Conservation (phyloP, 2,797 vertebrate genomes). For the Megalops cyprinoides region DNA sequence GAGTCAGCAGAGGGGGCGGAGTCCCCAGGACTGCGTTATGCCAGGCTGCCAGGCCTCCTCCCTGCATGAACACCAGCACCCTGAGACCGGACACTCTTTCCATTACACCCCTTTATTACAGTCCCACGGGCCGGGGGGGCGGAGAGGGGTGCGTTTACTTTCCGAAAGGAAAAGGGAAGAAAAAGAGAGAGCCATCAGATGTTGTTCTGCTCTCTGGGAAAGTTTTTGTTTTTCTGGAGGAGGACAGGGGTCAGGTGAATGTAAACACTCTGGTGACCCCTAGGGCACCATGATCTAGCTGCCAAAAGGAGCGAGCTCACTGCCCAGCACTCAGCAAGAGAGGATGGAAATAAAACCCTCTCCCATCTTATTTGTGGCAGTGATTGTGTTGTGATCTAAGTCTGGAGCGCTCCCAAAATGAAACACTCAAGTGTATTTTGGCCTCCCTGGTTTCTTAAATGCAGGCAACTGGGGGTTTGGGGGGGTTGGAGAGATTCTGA, state of each 20-base stretch:
- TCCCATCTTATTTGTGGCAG: background rate
- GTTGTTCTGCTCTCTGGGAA: conserved; percentile 26
- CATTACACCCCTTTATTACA: background rate
- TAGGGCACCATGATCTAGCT: background rate
- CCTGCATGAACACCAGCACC: background rate
- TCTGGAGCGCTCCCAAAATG: background rate
- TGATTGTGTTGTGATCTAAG: background rate
- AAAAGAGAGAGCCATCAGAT: background rate
- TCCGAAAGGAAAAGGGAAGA: background rate
- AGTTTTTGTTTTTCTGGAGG: conserved; percentile 11
- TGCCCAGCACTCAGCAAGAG: background rate
- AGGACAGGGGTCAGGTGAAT: background rate
- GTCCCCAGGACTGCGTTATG: background rate
- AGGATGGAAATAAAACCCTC: background rate
- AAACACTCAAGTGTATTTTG: conserved; percentile 21
- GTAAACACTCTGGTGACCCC: background rate
- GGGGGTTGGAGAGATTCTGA: conserved; percentile 12
- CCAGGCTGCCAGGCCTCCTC: background rate
- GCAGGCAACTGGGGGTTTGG: background rate
- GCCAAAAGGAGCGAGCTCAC: background rate
- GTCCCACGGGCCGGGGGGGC: background rate
- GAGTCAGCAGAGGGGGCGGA: conserved; percentile 25
- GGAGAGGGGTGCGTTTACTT: background rate
- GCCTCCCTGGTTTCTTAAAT: background rate
- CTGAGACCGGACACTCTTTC: background rate